phyloP scores from a whole-genome alignment of 2,113 vertebrate genomes.

The Thomomys bottae region DNA sequence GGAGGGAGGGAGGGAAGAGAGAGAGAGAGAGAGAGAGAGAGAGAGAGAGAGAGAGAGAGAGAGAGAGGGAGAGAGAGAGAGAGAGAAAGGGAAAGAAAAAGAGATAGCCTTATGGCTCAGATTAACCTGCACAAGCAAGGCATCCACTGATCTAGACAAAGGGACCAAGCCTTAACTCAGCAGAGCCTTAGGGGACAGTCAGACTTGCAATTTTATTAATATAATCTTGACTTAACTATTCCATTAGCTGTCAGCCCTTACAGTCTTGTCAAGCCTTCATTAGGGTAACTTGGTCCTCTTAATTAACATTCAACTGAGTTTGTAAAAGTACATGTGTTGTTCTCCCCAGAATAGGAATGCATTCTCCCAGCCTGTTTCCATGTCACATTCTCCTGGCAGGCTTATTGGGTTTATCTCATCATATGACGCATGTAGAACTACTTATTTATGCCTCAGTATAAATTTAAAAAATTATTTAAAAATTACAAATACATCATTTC shows the following conservation, averaged over 20 bases:
- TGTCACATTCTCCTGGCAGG: background rate
- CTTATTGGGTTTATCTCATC: background rate
- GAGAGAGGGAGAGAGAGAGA: background rate
- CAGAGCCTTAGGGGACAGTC: no score
- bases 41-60: no score
- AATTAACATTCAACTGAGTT: background rate
- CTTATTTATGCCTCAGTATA: background rate
- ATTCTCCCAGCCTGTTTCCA: background rate
- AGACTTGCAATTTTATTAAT: constrained; percentile 13
- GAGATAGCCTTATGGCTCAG: no score
- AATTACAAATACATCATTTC: background rate
- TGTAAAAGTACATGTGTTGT: background rate
- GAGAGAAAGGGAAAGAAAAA: background rate
- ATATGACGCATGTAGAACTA: background rate
- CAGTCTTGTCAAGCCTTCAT: background rate
- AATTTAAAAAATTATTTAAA: background rate
- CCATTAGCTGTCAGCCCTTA: background rate
- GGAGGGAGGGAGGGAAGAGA: background rate
- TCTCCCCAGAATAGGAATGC: background rate
- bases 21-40: background rate
- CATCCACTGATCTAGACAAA: background rate
- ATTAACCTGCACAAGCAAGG: background rate
- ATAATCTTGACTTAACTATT: background rate
- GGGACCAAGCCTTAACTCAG: background rate
- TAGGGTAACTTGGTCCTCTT: background rate